Conservation (phyloP, 2,797 vertebrate species). For the Limosa lapponica region DNA sequence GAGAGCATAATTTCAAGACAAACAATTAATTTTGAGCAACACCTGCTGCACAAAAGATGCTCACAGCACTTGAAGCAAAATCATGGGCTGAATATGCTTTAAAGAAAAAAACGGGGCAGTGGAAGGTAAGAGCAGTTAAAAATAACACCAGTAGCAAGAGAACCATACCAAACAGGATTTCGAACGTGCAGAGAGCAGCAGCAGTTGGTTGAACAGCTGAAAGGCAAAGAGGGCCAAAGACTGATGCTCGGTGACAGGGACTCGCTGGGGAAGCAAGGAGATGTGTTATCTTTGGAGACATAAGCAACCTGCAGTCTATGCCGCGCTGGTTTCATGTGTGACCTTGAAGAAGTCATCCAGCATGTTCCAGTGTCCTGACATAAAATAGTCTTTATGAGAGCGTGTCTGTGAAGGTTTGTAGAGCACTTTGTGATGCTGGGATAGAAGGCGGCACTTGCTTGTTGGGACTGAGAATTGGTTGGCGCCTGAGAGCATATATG, state of each 20-base stretch:
- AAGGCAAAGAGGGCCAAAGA: neutral
- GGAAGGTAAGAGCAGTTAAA: neutral
- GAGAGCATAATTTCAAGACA: neutral
- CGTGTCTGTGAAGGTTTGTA: neutral
- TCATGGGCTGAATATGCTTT: neutral
- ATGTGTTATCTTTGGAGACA: neutral
- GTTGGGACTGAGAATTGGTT: neutral
- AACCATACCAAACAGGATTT: conserved; percentile 15
- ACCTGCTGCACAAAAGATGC: neutral
- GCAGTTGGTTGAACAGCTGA: neutral
- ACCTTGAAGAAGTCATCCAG: neutral
- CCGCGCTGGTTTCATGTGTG: rapidly evolving
- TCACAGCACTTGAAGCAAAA: neutral
- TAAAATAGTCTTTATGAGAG: neutral
- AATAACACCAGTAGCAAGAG: neutral
- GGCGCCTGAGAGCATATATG: neutral
- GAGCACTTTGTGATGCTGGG: neutral
- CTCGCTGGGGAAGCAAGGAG: neutral
- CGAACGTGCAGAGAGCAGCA: neutral
- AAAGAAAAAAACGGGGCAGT: neutral
- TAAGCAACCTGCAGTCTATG: neutral
- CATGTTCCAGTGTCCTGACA: neutral
- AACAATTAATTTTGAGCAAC: conserved; percentile 1
- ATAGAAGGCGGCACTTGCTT: neutral
- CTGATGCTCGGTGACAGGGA: neutral